phyloP scores from a whole-genome alignment of 2,888 invertebrate genomes.

The Azorinus chamasolen region DNA sequence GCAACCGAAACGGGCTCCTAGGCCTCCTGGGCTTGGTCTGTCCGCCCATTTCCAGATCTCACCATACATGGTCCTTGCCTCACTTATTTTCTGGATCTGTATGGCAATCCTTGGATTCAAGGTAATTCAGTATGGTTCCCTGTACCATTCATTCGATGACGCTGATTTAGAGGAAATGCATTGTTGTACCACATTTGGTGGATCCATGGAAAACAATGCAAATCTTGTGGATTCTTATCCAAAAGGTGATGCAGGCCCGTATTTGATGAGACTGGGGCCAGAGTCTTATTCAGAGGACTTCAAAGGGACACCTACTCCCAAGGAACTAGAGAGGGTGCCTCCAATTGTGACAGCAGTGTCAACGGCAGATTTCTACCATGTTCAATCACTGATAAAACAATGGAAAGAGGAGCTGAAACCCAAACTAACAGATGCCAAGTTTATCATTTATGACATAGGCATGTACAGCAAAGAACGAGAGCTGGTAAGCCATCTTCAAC shows the following conservation, averaged over 20 bases:
- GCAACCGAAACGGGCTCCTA: neutral
- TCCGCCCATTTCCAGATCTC: conserved; percentile 56
- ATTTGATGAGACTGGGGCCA: conserved; percentile 70
- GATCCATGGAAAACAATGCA: conserved; percentile 61
- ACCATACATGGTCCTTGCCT: conserved; percentile 63
- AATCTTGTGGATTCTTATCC: conserved; percentile 67
- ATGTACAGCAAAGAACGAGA: conserved; percentile 67
- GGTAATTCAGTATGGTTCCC: conserved; percentile 48
- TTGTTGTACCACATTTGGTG: conserved; percentile 61
- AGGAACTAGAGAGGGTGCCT: conserved; percentile 64
- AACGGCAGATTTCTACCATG: conserved; percentile 71
- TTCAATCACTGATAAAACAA: conserved; percentile 74
- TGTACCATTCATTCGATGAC: conserved; percentile 62
- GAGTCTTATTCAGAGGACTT: conserved; percentile 61
- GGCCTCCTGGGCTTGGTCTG: conserved; percentile 16
- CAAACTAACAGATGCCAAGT: conserved; percentile 54
- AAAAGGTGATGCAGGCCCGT: conserved; percentile 73
- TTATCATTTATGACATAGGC: conserved; percentile 77
- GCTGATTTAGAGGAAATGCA: conserved; percentile 32
- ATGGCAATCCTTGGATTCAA: conserved; percentile 48
- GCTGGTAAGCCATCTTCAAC: conserved; percentile 75
- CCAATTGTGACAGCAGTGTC: conserved; percentile 76
- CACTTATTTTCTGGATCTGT: conserved; percentile 59
- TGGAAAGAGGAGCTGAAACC: conserved; percentile 64
- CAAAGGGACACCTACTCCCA: conserved; percentile 65